phyloP scores from a whole-genome alignment of 2,113 vertebrate species.

The Leiothrix lutea region DNA sequence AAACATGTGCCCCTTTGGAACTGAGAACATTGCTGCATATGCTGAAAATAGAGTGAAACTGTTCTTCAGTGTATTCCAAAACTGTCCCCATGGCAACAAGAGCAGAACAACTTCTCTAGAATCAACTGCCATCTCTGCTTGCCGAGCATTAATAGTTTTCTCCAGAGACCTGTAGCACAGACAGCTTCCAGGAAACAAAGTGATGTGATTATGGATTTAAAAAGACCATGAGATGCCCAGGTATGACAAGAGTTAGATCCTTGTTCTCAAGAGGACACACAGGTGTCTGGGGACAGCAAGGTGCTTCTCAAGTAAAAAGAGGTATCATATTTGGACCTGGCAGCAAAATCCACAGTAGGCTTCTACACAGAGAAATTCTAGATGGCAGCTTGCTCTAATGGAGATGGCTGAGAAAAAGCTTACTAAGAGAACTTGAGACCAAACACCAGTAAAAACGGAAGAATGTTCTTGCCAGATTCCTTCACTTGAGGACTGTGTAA shows the following conservation, averaged over 20 bases:
- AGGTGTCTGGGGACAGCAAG: not conserved
- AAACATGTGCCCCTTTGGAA: not conserved
- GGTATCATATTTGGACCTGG: not conserved
- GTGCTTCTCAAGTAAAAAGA: not conserved
- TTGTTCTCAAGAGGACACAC: not conserved
- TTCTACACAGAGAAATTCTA: not conserved
- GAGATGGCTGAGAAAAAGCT: not conserved
- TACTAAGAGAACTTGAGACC: not conserved
- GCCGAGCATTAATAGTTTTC: not conserved
- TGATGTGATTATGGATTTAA: not conserved
- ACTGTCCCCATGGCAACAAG: not conserved
- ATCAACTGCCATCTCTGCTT: not conserved
- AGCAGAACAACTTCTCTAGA: not conserved
- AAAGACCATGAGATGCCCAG: not conserved
- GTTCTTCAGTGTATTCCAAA: not conserved
- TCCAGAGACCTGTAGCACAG: not conserved
- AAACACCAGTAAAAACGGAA: not conserved
- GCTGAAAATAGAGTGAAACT: not conserved
- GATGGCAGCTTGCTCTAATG: not conserved
- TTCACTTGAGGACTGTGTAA: not conserved
- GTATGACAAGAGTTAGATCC: not conserved
- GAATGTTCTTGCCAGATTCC: conserved; percentile 30
- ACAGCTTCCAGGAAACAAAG: conserved; percentile 18
- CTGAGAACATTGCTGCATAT: not conserved
- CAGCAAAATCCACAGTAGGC: not conserved